A percentile compares a stretch with the other conserved stretches of the same genome.
Conservation (phyloP, 2,797 vertebrate genomes). For the Micromesistius poutassou region DNA sequence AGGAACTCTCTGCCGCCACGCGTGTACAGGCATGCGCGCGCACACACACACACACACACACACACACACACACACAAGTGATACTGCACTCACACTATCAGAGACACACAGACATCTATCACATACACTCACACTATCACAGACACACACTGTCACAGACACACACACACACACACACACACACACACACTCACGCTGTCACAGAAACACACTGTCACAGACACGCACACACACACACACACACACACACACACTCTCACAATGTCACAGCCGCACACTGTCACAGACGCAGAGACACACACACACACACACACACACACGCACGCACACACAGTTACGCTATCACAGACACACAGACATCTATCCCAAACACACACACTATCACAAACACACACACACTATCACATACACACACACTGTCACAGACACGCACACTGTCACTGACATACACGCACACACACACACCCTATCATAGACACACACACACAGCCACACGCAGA, state of each 20-base stretch:
- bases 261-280: not conserved
- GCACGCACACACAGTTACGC: not conserved
- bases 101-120: too few species aligned
- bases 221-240: not conserved
- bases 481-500: slow-evolving; percentile 31
- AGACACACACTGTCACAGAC: too few species aligned
- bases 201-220: not conserved
- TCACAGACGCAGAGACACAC: not conserved
- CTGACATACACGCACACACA: not conserved
- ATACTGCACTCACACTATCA: too few species aligned
- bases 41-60: too few species aligned
- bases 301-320: not conserved
- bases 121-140: too few species aligned
- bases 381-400: not conserved
- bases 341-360: not conserved
- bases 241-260: too few species aligned
- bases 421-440: not conserved
- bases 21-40: too few species aligned
- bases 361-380: not conserved
- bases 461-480: not conserved
- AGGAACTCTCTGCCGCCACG: not conserved
- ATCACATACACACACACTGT: not conserved
- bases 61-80: too few species aligned
- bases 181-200: not conserved
- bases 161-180: too few species aligned